Conservation (phyloP, 2,888 invertebrate genomes). For the Hypena proboscidalis region DNA sequence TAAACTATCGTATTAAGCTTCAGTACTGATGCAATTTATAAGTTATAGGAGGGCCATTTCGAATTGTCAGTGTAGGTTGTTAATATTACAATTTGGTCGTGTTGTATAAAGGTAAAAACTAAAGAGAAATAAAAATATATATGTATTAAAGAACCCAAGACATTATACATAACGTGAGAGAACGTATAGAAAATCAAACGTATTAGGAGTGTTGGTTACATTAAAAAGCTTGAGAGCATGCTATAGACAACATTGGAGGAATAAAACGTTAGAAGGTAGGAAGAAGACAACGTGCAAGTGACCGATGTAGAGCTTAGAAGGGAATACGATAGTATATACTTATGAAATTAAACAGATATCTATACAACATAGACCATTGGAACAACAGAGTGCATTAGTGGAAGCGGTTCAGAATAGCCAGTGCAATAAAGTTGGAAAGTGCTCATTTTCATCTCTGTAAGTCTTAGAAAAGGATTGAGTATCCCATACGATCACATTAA, state of each 20-base stretch:
- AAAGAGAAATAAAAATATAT: constrained; percentile 36
- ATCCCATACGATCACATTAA: constrained; percentile 62
- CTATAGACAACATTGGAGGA: constrained; percentile 39
- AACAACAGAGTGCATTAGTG: constrained; percentile 51
- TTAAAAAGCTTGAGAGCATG: constrained; percentile 54
- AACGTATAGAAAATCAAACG: constrained; percentile 36
- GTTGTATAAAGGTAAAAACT: constrained; percentile 64
- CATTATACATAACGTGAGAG: constrained; percentile 34
- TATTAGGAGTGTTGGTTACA: constrained; percentile 41
- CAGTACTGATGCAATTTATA: constrained; percentile 38
- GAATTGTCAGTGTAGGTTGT: constrained; percentile 48
- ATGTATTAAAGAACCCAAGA: constrained; percentile 33
- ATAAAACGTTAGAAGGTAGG: constrained; percentile 39
- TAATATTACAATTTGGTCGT: constrained; percentile 79
- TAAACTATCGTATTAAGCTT: constrained; percentile 38
- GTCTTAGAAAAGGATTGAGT: constrained; percentile 53
- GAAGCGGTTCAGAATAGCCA: constrained; percentile 51
- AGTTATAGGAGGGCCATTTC: constrained; percentile 30
- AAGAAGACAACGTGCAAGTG: constrained; percentile 54
- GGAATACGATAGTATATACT: constrained; percentile 28
- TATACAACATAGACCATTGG: constrained; percentile 34
- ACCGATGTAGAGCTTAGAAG: constrained; percentile 36
- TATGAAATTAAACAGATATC: constrained; percentile 34
- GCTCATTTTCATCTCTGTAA: constrained; percentile 52
- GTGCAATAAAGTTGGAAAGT: constrained; percentile 62